Percentiles rank a stretch among this genome's conserved stretches.
These are phyloP conservation scores for Craniophora ligustri DNA, from an alignment of 2,888 invertebrate species.

Conservation along the genomic window DNA sequence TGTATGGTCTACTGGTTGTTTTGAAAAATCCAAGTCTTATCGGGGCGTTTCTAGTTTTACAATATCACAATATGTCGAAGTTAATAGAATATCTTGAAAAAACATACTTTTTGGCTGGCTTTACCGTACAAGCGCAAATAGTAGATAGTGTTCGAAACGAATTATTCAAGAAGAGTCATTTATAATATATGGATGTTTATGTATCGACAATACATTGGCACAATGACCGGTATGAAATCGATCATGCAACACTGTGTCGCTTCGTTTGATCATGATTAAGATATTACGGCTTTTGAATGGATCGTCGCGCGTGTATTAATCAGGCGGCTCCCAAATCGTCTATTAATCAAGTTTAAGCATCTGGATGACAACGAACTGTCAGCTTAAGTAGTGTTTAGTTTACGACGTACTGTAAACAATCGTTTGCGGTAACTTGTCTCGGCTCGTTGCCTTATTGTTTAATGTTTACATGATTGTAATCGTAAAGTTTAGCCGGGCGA, in stretches of 20 bases:
- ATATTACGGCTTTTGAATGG: slow-evolving; percentile 73
- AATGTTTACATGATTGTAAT: slow-evolving; percentile 76
- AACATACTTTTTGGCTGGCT: too few relatives aligned
- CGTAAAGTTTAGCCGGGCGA: slow-evolving; percentile 54
- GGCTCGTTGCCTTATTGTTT: slow-evolving; percentile 77
- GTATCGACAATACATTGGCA: slow-evolving; percentile 22
- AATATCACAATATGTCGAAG: too few relatives aligned
- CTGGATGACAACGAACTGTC: slow-evolving; percentile 86
- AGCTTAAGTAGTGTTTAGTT: slow-evolving; percentile 86
- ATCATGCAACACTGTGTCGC: slow-evolving; percentile 65
- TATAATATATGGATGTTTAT: background rate
- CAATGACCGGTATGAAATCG: slow-evolving; percentile 55
- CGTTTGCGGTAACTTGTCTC: slow-evolving; percentile 77
- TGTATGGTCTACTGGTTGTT: too few relatives aligned
- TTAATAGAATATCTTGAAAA: too few relatives aligned
- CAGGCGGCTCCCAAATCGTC: slow-evolving; percentile 80
- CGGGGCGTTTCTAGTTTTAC: too few relatives aligned
- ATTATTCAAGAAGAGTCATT: background rate
- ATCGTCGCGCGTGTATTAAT: slow-evolving; percentile 79
- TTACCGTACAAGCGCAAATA: too few relatives aligned
- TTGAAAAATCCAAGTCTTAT: too few relatives aligned
- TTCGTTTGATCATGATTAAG: slow-evolving; percentile 80
- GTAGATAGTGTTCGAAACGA: too few relatives aligned
- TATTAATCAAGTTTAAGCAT: slow-evolving; percentile 87
- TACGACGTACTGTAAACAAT: slow-evolving; percentile 80